A percentile compares a stretch with the other conserved stretches of the same genome.
Conservation (phyloP, 2,888 invertebrate species). For the Xanthia icteritia region DNA sequence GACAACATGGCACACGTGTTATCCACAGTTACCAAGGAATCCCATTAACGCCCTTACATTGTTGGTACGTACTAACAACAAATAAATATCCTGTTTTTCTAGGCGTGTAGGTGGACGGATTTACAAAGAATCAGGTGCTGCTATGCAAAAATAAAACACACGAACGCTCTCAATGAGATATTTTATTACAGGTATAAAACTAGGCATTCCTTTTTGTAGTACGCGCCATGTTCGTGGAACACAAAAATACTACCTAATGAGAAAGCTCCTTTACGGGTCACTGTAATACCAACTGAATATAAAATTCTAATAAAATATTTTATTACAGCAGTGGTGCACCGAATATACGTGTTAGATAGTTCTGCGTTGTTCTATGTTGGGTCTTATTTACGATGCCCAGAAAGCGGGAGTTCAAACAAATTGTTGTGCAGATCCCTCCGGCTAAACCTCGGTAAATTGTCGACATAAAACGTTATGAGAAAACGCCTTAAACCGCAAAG, state of each 20-base stretch:
- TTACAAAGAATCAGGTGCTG: conserved; percentile 24
- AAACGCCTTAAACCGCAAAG: conserved; percentile 79
- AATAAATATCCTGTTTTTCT: conserved; percentile 13
- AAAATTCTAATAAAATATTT: conserved; percentile 70
- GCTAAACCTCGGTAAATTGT: conserved; percentile 83
- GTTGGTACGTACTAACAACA: conserved; percentile 14
- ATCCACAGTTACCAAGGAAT: conserved; percentile 41
- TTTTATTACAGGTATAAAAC: conserved; percentile 61
- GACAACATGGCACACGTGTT: conserved; percentile 49
- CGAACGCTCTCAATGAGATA: conserved; percentile 24
- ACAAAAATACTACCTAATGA: conserved; percentile 63
- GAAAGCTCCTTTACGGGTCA: conserved; percentile 59
- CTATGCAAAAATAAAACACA: conserved; percentile 40
- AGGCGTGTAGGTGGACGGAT: conserved; percentile 1
- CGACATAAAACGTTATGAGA: conserved; percentile 85
- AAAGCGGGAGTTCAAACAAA: conserved; percentile 79
- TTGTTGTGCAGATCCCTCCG: conserved; percentile 77
- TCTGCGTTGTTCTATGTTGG: conserved; percentile 70
- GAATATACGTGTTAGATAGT: conserved; percentile 67
- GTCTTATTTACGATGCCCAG: conserved; percentile 74
- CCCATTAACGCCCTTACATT: conserved; percentile 38
- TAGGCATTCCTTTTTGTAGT: conserved; percentile 38
- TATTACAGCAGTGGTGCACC: conserved; percentile 68
- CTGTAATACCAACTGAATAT: conserved; percentile 63
- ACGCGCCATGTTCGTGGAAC: conserved; percentile 31